A percentile compares a stretch with the other conserved stretches of the same genome.
Evolutionary conservation across 2,113 vertebrate species (phyloP).

Genomic region (Tragelaphus scriptus): DNA sequence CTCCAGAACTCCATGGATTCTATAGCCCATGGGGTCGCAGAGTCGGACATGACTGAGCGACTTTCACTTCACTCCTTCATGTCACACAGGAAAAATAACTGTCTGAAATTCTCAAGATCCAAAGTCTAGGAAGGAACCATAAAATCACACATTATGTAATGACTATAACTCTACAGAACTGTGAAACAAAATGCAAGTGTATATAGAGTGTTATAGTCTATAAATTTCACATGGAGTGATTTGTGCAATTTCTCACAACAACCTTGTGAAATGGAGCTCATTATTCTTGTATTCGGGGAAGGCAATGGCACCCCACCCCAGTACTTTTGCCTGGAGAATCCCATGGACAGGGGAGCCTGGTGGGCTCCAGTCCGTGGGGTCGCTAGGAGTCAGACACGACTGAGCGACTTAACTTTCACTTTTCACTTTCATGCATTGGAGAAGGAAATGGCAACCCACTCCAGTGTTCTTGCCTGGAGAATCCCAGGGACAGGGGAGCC

Average conservation of each 20-base stretch:
- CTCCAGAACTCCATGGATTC: not conserved
- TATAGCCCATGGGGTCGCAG: not conserved
- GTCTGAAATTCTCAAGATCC: not conserved
- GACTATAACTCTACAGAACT: not conserved
- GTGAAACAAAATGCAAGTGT: not conserved
- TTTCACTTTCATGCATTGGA: too few species aligned
- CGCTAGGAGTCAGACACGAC: too few species aligned
- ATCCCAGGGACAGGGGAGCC: too few species aligned
- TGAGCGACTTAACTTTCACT: too few species aligned
- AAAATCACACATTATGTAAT: not conserved
- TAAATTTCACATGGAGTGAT: not conserved
- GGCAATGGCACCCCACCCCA: too few species aligned
- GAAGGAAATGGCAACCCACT: too few species aligned
- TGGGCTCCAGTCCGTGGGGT: too few species aligned
- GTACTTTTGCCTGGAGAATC: too few species aligned
- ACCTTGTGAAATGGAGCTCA: not conserved
- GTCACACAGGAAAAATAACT: not conserved
- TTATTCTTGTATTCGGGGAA: not conserved
- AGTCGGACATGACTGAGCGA: not conserved
- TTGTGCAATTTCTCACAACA: not conserved
- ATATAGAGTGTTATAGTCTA: not conserved
- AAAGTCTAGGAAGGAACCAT: not conserved
- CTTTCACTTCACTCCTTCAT: not conserved
- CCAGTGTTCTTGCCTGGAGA: too few species aligned
- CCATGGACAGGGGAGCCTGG: too few species aligned